Conservation (phyloP, 1,140 invertebrate genomes). For the Scaptodrosophila lebanonensis region DNA sequence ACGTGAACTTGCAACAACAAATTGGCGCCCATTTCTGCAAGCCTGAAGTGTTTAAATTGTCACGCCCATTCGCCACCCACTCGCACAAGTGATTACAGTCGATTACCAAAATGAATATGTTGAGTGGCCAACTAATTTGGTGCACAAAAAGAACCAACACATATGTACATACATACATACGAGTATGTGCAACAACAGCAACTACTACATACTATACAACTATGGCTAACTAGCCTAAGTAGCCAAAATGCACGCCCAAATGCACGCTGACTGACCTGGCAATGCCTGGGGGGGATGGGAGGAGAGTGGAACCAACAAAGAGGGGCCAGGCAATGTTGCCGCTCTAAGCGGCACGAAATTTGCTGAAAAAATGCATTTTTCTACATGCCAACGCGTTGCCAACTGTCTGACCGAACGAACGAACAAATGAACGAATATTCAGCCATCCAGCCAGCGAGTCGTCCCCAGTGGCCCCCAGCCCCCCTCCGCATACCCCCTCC, state of each 20-base stretch:
- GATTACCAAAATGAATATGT: conserved; percentile 48
- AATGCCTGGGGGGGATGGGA: no score
- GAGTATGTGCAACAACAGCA: conserved; percentile 7
- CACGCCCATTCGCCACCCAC: conserved; percentile 14
- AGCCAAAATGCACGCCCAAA: conserved; percentile 15
- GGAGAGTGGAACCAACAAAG: no score
- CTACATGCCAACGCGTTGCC: conserved; percentile 35
- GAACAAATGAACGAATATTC: no score
- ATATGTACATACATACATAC: no score
- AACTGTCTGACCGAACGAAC: no score
- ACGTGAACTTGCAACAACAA: no score
- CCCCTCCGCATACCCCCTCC: neutral
- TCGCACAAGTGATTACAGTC: conserved; percentile 31
- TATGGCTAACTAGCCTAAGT: conserved; percentile 21
- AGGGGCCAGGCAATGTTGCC: conserved; percentile 9
- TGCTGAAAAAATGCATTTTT: conserved; percentile 7
- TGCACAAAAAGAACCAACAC: no score
- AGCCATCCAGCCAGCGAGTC: no score
- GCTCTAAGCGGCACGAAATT: neutral
- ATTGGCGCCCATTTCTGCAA: no score
- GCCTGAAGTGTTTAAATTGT: no score
- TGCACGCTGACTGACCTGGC: no score
- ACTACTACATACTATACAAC: neutral
- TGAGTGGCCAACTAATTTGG: conserved; percentile 35
- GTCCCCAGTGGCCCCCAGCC: no score